Percentiles rank a stretch among this genome's conserved stretches.
Evolutionary conservation across 2,113 vertebrate genomes (phyloP).

Genomic region (Uria lomvia): DNA sequence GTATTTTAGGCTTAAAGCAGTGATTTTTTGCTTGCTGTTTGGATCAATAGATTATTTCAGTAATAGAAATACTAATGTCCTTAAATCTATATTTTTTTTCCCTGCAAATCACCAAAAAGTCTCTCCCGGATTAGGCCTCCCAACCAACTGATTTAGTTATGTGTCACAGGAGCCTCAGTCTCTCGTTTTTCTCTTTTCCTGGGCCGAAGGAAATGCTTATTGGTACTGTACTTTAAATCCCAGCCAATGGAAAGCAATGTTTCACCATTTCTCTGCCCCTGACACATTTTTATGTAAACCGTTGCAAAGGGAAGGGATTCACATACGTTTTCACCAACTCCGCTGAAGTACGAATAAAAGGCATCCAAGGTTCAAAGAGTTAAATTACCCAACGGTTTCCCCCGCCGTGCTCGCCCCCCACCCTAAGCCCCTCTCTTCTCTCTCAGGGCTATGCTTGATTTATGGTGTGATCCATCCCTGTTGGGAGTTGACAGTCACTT

Average conservation of each 20-base stretch:
- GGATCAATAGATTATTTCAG: conserved; percentile 47
- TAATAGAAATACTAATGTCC: conserved; percentile 37
- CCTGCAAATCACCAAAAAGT: conserved; percentile 23
- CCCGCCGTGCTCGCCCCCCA: background rate
- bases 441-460: conserved; percentile 78
- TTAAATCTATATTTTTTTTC: conserved; percentile 35
- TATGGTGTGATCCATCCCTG: conserved; percentile 84
- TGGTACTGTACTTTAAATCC: conserved; percentile 43
- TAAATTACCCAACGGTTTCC: conserved; percentile 53
- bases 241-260: background rate
- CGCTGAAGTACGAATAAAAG: background rate
- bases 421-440: conserved; percentile 27
- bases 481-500: conserved; percentile 89
- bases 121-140: conserved; percentile 43
- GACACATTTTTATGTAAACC: conserved; percentile 43
- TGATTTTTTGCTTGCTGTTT: conserved; percentile 16
- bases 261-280: conserved; percentile 1
- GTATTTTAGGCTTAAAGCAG: conserved; percentile 37
- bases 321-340: background rate
- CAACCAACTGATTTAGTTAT: conserved; percentile 52
- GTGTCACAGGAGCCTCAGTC: conserved; percentile 47
- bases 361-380: conserved; percentile 71
- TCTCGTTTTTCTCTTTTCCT: conserved; percentile 56
- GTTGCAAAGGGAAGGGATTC: background rate
- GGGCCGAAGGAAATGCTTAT: conserved; percentile 23